A percentile compares a stretch with the other conserved stretches of the same genome.
These are phyloP conservation scores for Eristalinus sepulchralis DNA, from an alignment of 2,888 invertebrate species.

Conservation along the genomic window DNA sequence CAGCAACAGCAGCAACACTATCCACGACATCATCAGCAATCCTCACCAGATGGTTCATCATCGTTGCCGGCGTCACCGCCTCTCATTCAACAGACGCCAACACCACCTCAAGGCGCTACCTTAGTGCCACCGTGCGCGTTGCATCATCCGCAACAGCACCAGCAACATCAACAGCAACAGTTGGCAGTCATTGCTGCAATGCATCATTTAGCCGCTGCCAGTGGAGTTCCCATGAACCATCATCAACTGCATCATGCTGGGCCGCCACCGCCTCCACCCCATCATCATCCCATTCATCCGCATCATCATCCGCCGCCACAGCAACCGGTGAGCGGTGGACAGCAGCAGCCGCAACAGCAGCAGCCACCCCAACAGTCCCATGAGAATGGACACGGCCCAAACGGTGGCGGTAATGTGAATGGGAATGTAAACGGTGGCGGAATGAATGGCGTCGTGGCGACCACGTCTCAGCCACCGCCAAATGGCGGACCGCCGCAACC, in stretches of 20 bases:
- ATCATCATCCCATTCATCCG: constrained; percentile 72
- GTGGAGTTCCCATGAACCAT: constrained; percentile 69
- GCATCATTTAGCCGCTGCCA: constrained; percentile 75
- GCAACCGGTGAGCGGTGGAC: constrained; percentile 54
- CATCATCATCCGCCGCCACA: constrained; percentile 72
- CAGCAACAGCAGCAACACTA: constrained; percentile 64
- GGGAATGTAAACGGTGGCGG: constrained; percentile 58
- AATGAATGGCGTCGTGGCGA: constrained; percentile 75
- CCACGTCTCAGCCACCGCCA: constrained; percentile 68
- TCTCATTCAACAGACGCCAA: constrained; percentile 77
- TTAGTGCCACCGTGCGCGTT: constrained; percentile 78
- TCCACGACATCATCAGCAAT: constrained; percentile 74
- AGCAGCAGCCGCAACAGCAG: constrained; percentile 72
- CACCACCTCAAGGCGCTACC: constrained; percentile 78
- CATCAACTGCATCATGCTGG: constrained; percentile 71
- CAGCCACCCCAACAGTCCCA: constrained; percentile 73
- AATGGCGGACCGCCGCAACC: constrained; percentile 69
- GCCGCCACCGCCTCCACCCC: constrained; percentile 72
- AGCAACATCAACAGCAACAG: constrained; percentile 79
- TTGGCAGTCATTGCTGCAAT: constrained; percentile 79
- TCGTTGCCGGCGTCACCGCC: constrained; percentile 79
- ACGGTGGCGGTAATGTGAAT: constrained; percentile 71
- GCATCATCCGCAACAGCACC: constrained; percentile 75
- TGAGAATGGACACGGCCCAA: constrained; percentile 67
- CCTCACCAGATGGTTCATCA: constrained; percentile 77